Evolutionary conservation across 1,140 invertebrate genomes (phyloP).

Genomic region (Diabrotica undecimpunctata): DNA sequence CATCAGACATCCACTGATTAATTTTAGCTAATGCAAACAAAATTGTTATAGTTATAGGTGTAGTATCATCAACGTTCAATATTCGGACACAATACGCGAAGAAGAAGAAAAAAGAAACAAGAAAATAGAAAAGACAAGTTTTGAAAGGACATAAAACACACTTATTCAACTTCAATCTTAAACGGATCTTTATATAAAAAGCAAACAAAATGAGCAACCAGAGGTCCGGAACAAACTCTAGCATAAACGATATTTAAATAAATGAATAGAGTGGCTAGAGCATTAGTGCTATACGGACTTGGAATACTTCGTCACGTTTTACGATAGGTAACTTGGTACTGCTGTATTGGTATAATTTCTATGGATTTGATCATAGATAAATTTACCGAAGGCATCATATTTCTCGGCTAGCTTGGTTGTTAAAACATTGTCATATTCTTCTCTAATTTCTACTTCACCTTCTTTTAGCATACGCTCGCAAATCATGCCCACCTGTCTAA

Average conservation of each 20-base stretch:
- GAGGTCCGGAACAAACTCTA: too few relatives aligned
- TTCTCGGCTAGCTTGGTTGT: slow-evolving; percentile 91
- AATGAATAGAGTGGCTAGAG: slow-evolving; percentile 22
- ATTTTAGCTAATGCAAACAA: too few relatives aligned
- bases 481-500: slow-evolving; percentile 90
- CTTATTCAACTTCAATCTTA: too few relatives aligned
- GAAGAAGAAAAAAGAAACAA: too few relatives aligned
- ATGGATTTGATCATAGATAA: slow-evolving; percentile 95
- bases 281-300: slow-evolving; percentile 27
- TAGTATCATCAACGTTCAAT: too few relatives aligned
- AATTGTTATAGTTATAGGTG: too few relatives aligned
- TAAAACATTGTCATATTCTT: slow-evolving; percentile 90
- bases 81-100: too few relatives aligned
- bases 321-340: slow-evolving; percentile 62
- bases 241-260: slow-evolving; percentile 23
- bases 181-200: too few relatives aligned
- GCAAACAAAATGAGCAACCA: too few relatives aligned
- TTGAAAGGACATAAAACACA: too few relatives aligned
- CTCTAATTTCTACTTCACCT: slow-evolving; percentile 83
- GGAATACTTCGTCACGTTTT: slow-evolving; percentile 25
- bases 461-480: slow-evolving; percentile 94
- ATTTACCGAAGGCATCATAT: slow-evolving; percentile 96
- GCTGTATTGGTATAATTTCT: slow-evolving; percentile 65
- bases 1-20: too few relatives aligned
- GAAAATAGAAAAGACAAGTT: too few relatives aligned